A percentile compares a stretch with the other conserved stretches of the same genome.
Evolutionary conservation across 1,140 invertebrate genomes (phyloP).

Genomic region (Drosophila malerkotliana): DNA sequence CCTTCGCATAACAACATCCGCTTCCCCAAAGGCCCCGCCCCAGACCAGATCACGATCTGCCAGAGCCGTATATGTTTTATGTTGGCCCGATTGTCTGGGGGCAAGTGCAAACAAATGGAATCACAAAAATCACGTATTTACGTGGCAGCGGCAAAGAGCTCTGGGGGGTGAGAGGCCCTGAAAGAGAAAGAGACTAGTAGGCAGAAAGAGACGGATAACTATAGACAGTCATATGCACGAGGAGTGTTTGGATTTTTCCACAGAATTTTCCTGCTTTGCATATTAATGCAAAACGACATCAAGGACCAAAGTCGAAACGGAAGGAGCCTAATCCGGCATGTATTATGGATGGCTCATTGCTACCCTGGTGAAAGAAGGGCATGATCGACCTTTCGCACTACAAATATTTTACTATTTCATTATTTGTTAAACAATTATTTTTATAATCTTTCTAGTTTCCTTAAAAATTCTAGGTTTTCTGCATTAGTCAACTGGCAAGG

Average conservation of each 20-base stretch:
- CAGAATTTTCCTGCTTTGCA: slow-evolving; percentile 63
- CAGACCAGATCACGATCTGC: slow-evolving; percentile 29
- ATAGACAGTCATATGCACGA: slow-evolving; percentile 38
- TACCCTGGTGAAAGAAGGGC: not conserved
- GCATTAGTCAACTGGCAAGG: not conserved
- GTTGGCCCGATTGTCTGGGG: slow-evolving; percentile 35
- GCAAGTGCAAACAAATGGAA: slow-evolving; percentile 69
- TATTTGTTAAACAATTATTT: no score
- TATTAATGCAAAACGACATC: slow-evolving; percentile 54
- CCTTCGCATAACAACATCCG: slow-evolving; percentile 33
- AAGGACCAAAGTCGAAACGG: slow-evolving; percentile 31
- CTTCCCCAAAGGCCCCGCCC: not conserved
- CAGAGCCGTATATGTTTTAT: slow-evolving; percentile 40
- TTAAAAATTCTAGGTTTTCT: not conserved
- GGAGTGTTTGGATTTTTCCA: slow-evolving; percentile 64
- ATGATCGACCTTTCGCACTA: no score
- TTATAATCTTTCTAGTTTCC: no score
- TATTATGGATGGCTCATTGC: slow-evolving; percentile 18
- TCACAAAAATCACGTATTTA: slow-evolving; percentile 73
- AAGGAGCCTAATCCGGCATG: slow-evolving; percentile 40
- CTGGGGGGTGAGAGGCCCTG: slow-evolving; percentile 6
- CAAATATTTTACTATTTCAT: not conserved
- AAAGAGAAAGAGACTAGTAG: not conserved
- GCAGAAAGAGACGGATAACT: not conserved
- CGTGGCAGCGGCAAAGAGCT: slow-evolving; percentile 25